These are phyloP conservation scores for Polyommatus iphigenia DNA, from an alignment of 2,888 invertebrate genomes.

Conservation along the genomic window DNA sequence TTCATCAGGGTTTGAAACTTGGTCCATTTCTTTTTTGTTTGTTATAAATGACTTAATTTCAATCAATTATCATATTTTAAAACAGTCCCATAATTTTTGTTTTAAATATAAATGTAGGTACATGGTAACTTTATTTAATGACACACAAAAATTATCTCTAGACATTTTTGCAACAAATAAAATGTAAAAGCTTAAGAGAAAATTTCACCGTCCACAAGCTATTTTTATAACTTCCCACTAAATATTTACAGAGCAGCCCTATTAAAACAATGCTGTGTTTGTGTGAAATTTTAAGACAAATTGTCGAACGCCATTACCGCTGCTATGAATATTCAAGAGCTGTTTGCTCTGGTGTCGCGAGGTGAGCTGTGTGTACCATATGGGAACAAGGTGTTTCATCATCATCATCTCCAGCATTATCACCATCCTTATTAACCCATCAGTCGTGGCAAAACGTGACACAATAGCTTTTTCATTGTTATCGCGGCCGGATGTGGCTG, in stretches of 20 bases:
- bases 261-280: constrained; percentile 58
- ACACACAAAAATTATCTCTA: too few species aligned
- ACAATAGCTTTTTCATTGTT: too few species aligned
- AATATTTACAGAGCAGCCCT: constrained; percentile 31
- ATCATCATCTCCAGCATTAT: not conserved
- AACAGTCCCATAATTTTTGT: too few species aligned
- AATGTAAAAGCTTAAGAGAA: not conserved
- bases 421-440: not conserved
- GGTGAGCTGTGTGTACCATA: constrained; percentile 44
- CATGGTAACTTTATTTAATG: too few species aligned
- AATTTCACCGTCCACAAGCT: not conserved
- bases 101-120: too few species aligned
- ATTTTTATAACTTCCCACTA: constrained; percentile 15
- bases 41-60: not conserved
- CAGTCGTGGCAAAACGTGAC: too few species aligned
- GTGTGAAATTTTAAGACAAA: constrained; percentile 77
- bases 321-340: constrained; percentile 71
- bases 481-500: too few species aligned
- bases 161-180: not conserved
- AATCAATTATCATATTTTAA: too few species aligned
- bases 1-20: not conserved
- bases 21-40: not conserved
- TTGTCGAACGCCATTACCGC: constrained; percentile 61
- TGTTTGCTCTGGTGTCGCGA: constrained; percentile 49
- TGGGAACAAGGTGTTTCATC: constrained; percentile 38